phyloP scores from a whole-genome alignment of 2,113 vertebrate genomes.

The Festucalex cinctus region DNA sequence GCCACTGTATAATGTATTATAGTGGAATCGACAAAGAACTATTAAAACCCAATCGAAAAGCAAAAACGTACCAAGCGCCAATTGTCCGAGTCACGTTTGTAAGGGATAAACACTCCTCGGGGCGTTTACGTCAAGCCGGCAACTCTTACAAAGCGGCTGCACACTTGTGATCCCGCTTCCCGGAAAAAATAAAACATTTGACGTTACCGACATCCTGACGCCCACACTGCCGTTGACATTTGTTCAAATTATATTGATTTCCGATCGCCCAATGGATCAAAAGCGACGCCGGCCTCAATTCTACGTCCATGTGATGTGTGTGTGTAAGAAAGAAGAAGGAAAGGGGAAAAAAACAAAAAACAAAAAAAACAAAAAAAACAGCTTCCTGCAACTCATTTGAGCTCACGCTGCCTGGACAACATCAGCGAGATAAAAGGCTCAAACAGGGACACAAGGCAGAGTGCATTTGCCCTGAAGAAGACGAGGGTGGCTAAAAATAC shows the following conservation, averaged over 20 bases:
- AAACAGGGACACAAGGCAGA: slow-evolving; percentile 54
- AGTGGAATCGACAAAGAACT: not conserved
- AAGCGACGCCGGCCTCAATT: not conserved
- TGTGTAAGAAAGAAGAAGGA: not conserved
- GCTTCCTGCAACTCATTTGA: not conserved
- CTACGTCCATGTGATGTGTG: not conserved
- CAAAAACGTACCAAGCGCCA: slow-evolving; percentile 47
- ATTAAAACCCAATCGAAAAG: not conserved
- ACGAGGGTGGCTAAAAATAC: slow-evolving; percentile 71
- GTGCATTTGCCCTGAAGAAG: slow-evolving; percentile 55
- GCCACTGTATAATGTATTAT: not conserved
- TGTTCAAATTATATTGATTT: not conserved
- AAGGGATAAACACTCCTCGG: not conserved
- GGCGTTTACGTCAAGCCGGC: slow-evolving; percentile 48
- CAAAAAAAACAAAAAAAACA: too few species aligned
- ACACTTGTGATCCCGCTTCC: slow-evolving; percentile 17
- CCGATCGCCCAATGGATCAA: not conserved
- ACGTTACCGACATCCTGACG: not conserved
- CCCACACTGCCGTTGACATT: not conserved
- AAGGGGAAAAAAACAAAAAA: too few species aligned
- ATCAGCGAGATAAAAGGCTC: slow-evolving; percentile 40
- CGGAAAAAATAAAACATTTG: slow-evolving; percentile 8
- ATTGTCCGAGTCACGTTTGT: slow-evolving; percentile 33
- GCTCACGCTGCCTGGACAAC: slow-evolving; percentile 12
- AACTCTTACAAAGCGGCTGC: slow-evolving; percentile 57